Base-by-base conservation (phyloP, 2,888 invertebrate genomes). In the Mesoligia furuncula region DNA sequence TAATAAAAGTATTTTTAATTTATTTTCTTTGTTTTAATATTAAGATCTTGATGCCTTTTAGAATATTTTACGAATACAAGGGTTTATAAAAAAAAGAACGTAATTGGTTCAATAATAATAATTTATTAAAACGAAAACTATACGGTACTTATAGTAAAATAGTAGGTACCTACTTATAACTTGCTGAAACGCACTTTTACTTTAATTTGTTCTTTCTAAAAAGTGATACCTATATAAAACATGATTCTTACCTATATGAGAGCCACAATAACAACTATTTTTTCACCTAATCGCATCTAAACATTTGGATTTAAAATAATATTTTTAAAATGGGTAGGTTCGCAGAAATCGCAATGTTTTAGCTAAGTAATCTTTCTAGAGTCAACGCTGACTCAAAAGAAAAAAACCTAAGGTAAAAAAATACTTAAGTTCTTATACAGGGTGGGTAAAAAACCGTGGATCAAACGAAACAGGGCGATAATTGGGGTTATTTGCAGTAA, bases 1-100 rank as follows among this genome's bases (percentile, higher is more conserved):
- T 71, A 88, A 73, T 88, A 81, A 84, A 86, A 67, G 45, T 59
- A 76, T 73, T 78, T 68, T 68, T 17, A 74, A 64, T 65, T 64
- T 20, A 11, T 36, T 57, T 13, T 39, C 20, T 0, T 17, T 62
- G 45, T 36, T n/a, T 42, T 17, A 9, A n/a, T 31, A n/a, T 15
- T 36, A 1, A 3, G 17, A 20, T 17, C 54, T 73, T 54, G 54
- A 31, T 36, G 27, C 7, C 4, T 36, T 59, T 54, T 20, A 31
- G 51, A 51, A 5, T 59, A 39, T 45, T 67, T 31, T 1, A 24
- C 3, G 5, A 39, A 6, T 27, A 62, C 2, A n/a, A 17, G 11
- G 48, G 5, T 6, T 36, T 27, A 1, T 27, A 13, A 80, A n/a
- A 78, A 62, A 64, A 31, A n/a, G n/a, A n/a, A 65, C 54, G 45